phyloP scores from a whole-genome alignment of 2,113 vertebrate species.

The Stegostoma tigrinum region DNA sequence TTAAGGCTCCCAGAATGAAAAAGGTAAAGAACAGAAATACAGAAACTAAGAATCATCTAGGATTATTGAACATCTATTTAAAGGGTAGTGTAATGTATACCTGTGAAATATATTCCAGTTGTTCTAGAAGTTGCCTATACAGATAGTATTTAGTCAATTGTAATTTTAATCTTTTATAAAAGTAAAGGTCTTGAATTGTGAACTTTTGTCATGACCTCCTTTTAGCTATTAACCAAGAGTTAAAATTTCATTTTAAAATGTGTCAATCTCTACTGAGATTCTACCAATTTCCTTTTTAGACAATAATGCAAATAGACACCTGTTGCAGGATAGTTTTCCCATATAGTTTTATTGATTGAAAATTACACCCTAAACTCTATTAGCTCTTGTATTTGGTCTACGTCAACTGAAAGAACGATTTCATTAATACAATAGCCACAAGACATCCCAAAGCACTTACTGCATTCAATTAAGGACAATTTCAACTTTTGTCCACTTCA shows the following conservation, averaged over 20 bases:
- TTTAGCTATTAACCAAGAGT: too few species aligned
- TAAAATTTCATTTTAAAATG: too few species aligned
- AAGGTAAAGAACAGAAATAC: not conserved
- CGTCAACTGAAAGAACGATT: not conserved
- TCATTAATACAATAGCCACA: not conserved
- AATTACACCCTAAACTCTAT: not conserved
- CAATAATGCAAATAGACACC: not conserved
- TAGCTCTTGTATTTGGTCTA: not conserved
- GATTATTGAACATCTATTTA: too few species aligned
- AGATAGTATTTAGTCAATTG: too few species aligned
- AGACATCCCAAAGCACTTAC: not conserved
- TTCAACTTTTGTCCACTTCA: not conserved
- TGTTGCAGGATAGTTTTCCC: not conserved
- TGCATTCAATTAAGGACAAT: not conserved
- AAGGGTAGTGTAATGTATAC: too few species aligned
- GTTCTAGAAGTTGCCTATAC: too few species aligned
- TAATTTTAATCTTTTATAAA: too few species aligned
- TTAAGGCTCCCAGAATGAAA: not conserved
- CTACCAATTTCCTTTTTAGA: not conserved
- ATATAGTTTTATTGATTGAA: not conserved
- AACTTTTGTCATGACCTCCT: too few species aligned
- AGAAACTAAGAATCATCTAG: too few species aligned
- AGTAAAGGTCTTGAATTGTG: too few species aligned
- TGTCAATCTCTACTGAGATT: too few species aligned
- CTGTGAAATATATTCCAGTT: too few species aligned